phyloP scores from a whole-genome alignment of 2,113 vertebrate species.

The Oncorhynchus kisutch region DNA sequence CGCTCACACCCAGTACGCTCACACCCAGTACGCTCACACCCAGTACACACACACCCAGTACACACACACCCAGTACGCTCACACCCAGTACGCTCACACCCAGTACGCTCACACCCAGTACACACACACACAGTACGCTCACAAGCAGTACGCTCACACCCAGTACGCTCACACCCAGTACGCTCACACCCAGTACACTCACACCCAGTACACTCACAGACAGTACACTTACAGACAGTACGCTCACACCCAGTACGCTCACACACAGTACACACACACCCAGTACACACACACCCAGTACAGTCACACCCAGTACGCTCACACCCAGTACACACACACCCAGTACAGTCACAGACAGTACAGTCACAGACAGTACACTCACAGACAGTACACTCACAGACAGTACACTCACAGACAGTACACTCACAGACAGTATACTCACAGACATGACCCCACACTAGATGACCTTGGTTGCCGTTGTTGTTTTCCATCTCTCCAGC shows the following conservation, averaged over 20 bases:
- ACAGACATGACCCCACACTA: too few relatives aligned
- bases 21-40: too few relatives aligned
- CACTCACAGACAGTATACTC: too few relatives aligned
- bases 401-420: neutral
- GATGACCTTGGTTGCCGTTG: neutral
- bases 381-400: slow-evolving; percentile 6
- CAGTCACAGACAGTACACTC: too few relatives aligned
- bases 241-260: neutral
- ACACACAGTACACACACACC: slow-evolving; percentile 13
- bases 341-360: neutral
- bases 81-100: too few relatives aligned
- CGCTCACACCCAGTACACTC: slow-evolving; percentile 18
- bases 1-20: too few relatives aligned
- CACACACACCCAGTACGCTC: neutral
- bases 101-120: slow-evolving; percentile 3
- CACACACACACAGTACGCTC: too few relatives aligned
- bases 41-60: neutral
- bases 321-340: slow-evolving; percentile 63
- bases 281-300: slow-evolving; percentile 7
- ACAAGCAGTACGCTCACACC: too few relatives aligned
- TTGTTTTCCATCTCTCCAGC: slow-evolving; percentile 5
- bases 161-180: neutral
- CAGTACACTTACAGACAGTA: slow-evolving; percentile 33
- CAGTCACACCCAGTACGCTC: neutral
- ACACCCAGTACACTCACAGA: slow-evolving; percentile 20